Base-by-base conservation (phyloP, 2,113 vertebrate genomes). In the Chinchilla lanigera region DNA sequence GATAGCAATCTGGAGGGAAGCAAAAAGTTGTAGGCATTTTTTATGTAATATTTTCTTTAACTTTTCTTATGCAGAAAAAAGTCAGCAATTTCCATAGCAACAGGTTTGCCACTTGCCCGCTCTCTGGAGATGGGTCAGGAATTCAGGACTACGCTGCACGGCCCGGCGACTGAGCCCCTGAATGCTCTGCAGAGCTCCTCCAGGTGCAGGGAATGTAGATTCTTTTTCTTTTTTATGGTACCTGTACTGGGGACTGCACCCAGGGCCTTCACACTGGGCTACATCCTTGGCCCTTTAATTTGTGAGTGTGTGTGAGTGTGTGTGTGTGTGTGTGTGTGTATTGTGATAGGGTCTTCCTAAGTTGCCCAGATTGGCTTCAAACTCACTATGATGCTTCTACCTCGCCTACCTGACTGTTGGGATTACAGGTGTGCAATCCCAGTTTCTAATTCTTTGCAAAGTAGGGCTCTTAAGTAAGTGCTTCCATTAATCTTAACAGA, bases 1-100 rank as follows among this genome's bases (percentile, higher is more conserved):
- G 50, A 89, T 14, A 61, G 88, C 87, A 95, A 92, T 91, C 75
- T 85, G 54, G 54, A 87, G 24, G n/a, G 13, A 28, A 73, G 54
- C 54, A 33, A 65, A 92, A 73, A 77, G 81, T 75, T 93, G 61
- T 7, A 89, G 83, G 20, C 52, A 33, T 77, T 82, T 94, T 89
- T 81, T 10, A 89, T 60, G 50, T 75, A 92, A 90, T 35, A 71
- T 93, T 81, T 89, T 91, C 83, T 38, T 75, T 77, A 96, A 94
- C 75, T 98, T 98, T 96, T 86, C 97, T 97, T 58, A 71, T 93
- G 65, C 30, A 50, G 94, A 95, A 90, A 96, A 96, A 96, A 63
- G 69, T 6, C 78, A 54, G 41, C 41, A n/a, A 96, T 98, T 97
- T 83, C 98, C 97, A 97, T 97, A 97, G 98, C 97, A 98, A 98